Evolutionary conservation across 2,797 vertebrate species (phyloP).

Genomic region (Phalloptychus januarius): DNA sequence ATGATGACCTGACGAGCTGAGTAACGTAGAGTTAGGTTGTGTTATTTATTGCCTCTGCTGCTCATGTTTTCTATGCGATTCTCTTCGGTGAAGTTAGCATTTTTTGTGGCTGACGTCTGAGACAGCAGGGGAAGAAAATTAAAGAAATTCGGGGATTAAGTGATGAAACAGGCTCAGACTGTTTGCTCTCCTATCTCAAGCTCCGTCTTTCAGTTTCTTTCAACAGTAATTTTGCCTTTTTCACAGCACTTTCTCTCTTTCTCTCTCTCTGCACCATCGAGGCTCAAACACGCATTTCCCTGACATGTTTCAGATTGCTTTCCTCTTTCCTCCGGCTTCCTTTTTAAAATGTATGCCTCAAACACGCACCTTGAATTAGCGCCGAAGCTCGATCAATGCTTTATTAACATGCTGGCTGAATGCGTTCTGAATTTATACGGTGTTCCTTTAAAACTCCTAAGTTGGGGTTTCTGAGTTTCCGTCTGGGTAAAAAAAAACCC

Average conservation of each 20-base stretch:
- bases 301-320: slow-evolving; percentile 15
- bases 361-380: slow-evolving; percentile 9
- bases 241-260: slow-evolving; percentile 2
- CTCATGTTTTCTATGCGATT: slow-evolving; percentile 2
- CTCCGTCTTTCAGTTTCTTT: slow-evolving; percentile 43
- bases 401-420: background rate
- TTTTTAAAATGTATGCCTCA: slow-evolving; percentile 10
- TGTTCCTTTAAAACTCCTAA: background rate
- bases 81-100: slow-evolving; percentile 3
- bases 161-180: slow-evolving; percentile 37
- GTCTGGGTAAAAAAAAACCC: background rate
- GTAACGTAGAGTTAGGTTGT: background rate
- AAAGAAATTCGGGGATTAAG: slow-evolving; percentile 25
- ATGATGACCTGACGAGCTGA: background rate
- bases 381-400: background rate
- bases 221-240: slow-evolving; percentile 21
- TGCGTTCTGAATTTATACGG: background rate
- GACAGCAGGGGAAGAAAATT: slow-evolving; percentile 6
- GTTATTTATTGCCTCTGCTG: background rate
- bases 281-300: slow-evolving; percentile 32
- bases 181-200: slow-evolving; percentile 14
- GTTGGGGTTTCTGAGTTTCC: background rate
- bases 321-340: slow-evolving; percentile 12
- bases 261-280: slow-evolving; percentile 7
- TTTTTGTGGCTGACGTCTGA: slow-evolving; percentile 16